Conservation (phyloP, 2,888 invertebrate species). For the Onthophagus sagittarius region DNA sequence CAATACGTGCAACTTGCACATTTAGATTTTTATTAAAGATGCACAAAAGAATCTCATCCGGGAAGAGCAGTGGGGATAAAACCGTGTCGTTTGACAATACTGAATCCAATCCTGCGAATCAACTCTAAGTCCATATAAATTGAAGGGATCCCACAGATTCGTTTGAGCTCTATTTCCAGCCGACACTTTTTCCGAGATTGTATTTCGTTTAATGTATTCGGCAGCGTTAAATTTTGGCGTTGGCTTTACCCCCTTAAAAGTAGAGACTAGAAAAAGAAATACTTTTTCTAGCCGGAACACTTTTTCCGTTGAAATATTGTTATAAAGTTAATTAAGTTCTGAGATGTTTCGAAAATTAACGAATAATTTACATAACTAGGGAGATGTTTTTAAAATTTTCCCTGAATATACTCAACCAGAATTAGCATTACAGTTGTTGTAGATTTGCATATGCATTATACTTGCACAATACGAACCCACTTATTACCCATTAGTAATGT, state of each 20-base stretch:
- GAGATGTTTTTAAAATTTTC: neutral
- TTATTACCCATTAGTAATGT: neutral
- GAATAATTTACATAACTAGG: neutral
- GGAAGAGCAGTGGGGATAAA: neutral
- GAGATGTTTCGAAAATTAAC: neutral
- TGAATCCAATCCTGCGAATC: neutral
- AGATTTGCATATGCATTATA: neutral
- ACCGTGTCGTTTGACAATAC: neutral
- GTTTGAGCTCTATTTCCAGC: neutral
- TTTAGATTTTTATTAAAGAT: neutral
- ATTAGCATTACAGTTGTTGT: neutral
- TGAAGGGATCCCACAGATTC: neutral
- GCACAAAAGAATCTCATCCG: neutral
- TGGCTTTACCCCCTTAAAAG: neutral
- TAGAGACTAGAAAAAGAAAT: neutral
- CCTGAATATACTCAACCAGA: neutral
- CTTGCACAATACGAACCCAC: neutral
- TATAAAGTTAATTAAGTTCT: neutral
- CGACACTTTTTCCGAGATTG: neutral
- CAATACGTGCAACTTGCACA: neutral
- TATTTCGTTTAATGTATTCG: neutral
- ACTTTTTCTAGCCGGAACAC: neutral
- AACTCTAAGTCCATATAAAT: neutral
- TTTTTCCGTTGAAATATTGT: neutral
- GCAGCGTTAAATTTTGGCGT: neutral